Conservation (phyloP, 1,140 invertebrate species). For the Drosophila varians region DNA sequence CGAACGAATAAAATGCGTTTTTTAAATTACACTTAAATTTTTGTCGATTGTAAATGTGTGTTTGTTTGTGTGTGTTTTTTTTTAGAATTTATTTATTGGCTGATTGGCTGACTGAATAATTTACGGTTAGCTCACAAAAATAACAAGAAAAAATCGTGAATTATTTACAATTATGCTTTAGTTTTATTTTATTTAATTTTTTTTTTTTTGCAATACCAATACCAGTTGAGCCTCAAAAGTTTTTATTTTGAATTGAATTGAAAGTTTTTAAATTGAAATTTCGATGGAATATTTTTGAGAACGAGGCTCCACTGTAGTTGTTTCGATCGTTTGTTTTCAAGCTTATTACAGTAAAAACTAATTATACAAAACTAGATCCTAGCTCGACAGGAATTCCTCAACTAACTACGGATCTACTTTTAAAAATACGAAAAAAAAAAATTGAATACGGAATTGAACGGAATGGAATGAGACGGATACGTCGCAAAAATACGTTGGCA, state of each 20-base stretch:
- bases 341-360: constrained; percentile 39
- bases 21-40: constrained; percentile 42
- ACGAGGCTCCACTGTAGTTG: not conserved
- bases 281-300: no score
- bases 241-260: not conserved
- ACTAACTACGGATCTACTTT: constrained; percentile 38
- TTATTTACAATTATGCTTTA: constrained; percentile 13
- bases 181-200: not conserved
- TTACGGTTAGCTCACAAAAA: constrained; percentile 12
- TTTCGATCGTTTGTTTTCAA: constrained; percentile 8
- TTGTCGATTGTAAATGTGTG: constrained; percentile 19
- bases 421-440: constrained; percentile 18
- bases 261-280: no score
- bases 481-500: constrained; percentile 5
- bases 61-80: constrained; percentile 1
- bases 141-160: constrained; percentile 7
- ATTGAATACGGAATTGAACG: constrained; percentile 16
- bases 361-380: constrained; percentile 18
- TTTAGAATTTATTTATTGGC: constrained; percentile 12
- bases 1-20: constrained; percentile 51
- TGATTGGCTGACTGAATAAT: constrained; percentile 32
- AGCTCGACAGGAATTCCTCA: constrained; percentile 7
- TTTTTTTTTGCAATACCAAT: not conserved
- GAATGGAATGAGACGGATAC: constrained; percentile 35
- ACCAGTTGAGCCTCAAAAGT: not conserved